These are phyloP conservation scores for Enteromius trimaculatus DNA, from an alignment of 2,797 vertebrate genomes.

Conservation along the genomic window DNA sequence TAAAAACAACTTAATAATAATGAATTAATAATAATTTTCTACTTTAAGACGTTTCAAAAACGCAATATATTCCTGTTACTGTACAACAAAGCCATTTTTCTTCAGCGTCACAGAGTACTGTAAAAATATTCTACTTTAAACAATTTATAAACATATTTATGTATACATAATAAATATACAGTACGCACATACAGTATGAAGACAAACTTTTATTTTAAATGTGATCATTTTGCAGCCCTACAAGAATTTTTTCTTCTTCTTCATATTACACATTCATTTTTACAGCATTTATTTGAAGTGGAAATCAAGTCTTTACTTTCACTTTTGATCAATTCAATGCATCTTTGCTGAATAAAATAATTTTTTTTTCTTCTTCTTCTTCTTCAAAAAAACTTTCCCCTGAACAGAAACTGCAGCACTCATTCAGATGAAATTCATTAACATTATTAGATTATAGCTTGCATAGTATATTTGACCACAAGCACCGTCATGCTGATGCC, in stretches of 20 bases:
- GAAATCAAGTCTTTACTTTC: background rate
- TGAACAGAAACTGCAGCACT: background rate
- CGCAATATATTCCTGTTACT: background rate
- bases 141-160: too few species aligned
- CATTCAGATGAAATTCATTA: conserved; percentile 19
- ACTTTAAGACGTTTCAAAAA: background rate
- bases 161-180: background rate
- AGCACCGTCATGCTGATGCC: conserved; percentile 22
- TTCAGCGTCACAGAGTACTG: background rate
- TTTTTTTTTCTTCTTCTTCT: too few species aligned
- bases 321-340: background rate
- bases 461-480: background rate
- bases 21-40: background rate
- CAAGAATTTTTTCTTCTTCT: background rate
- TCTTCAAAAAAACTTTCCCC: too few species aligned
- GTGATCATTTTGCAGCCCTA: too few species aligned
- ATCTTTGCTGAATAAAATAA: background rate
- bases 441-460: background rate
- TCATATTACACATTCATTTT: background rate
- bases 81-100: background rate
- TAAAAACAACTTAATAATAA: too few species aligned
- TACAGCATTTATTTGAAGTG: background rate
- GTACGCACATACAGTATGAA: background rate
- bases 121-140: background rate
- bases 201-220: background rate